phyloP scores from a whole-genome alignment of 1,140 invertebrate species.

The Micrasema minimum region DNA sequence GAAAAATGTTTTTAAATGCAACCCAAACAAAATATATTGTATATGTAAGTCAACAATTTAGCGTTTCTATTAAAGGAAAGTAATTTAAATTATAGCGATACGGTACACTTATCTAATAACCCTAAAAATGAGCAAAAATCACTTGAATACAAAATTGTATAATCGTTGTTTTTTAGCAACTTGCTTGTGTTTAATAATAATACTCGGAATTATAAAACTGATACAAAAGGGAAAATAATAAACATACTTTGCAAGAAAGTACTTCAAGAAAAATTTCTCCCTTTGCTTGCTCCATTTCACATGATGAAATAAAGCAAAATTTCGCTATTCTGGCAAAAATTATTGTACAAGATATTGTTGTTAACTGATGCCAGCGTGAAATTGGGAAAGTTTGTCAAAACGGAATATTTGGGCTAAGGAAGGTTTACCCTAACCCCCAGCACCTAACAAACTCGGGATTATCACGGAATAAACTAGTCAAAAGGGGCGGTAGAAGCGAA shows the following conservation, averaged over 20 bases:
- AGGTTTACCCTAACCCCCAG: not conserved
- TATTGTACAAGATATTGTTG: slow-evolving; percentile 36
- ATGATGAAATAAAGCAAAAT: slow-evolving; percentile 32
- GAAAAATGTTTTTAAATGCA: too few species aligned
- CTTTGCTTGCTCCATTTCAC: not conserved
- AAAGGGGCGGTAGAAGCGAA: not conserved
- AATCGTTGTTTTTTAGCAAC: too few species aligned
- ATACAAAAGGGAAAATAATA: not conserved
- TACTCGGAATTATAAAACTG: not conserved
- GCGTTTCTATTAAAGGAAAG: too few species aligned
- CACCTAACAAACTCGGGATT: not conserved
- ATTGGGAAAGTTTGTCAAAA: slow-evolving; percentile 36
- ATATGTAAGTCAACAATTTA: too few species aligned
- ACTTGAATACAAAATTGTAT: too few species aligned
- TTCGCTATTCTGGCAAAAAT: slow-evolving; percentile 19
- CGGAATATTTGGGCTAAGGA: slow-evolving; percentile 15
- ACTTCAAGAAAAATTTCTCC: not conserved
- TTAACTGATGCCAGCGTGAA: slow-evolving; percentile 30
- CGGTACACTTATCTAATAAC: too few species aligned
- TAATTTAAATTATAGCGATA: too few species aligned
- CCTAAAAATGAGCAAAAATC: too few species aligned
- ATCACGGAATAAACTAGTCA: not conserved
- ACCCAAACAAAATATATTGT: too few species aligned
- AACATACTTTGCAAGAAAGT: slow-evolving; percentile 1
- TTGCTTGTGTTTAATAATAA: too few species aligned